phyloP scores from a whole-genome alignment of 2,113 vertebrate species.

The Nicator chloris region DNA sequence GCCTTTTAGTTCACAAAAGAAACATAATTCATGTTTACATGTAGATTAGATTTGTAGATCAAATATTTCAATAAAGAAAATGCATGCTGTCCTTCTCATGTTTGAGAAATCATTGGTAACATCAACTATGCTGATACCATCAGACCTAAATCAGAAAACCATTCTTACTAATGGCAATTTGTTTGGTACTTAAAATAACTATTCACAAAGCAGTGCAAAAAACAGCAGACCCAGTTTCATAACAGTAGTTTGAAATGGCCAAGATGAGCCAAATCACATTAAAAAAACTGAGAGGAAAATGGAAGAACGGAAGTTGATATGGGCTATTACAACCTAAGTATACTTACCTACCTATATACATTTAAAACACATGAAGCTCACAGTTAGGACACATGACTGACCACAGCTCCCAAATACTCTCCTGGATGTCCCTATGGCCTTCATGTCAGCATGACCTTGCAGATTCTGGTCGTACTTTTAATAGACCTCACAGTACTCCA shows the following conservation, averaged over 20 bases:
- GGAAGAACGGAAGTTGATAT: not conserved
- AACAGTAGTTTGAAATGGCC: not conserved
- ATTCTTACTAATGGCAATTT: not conserved
- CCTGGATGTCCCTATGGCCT: not conserved
- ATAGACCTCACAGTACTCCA: not conserved
- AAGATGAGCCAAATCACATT: not conserved
- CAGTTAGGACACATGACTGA: not conserved
- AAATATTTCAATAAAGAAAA: not conserved
- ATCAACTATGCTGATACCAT: not conserved
- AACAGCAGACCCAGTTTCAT: not conserved
- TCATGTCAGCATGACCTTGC: not conserved
- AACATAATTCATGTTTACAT: not conserved
- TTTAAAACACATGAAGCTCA: not conserved
- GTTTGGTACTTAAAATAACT: not conserved
- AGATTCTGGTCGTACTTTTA: not conserved
- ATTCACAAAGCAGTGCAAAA: not conserved
- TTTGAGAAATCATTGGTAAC: not conserved
- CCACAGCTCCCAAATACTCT: not conserved
- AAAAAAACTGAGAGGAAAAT: not conserved
- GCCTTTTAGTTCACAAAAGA: not conserved
- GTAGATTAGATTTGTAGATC: not conserved
- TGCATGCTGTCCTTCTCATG: not conserved
- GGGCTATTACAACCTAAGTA: not conserved
- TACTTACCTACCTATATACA: not conserved
- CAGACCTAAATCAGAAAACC: not conserved